Evolutionary conservation across 2,797 vertebrate species (phyloP).

Genomic region (Melanotaenia maccullochi): DNA sequence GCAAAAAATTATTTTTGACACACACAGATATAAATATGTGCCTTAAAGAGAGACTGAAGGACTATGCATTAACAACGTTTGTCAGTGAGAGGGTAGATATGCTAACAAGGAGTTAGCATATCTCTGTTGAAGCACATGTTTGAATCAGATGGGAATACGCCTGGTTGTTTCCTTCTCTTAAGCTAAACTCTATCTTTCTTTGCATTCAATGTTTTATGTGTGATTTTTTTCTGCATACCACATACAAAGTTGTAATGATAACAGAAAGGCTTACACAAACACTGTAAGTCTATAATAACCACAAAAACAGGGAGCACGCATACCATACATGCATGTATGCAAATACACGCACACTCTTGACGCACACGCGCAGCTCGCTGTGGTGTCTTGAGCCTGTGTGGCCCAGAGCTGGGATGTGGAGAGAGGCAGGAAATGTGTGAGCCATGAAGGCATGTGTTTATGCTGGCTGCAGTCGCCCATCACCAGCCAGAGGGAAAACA

Average conservation of each 20-base stretch:
- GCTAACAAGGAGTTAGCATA: conserved; percentile 59
- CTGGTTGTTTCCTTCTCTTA: conserved; percentile 47
- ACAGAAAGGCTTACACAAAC: conserved; percentile 35
- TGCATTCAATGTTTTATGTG: conserved; percentile 23
- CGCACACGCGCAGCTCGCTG: conserved; percentile 45
- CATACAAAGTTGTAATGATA: conserved; percentile 24
- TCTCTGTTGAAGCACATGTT: conserved; percentile 67
- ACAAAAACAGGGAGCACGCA: conserved; percentile 41
- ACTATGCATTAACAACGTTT: conserved; percentile 51
- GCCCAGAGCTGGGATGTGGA: conserved; percentile 80
- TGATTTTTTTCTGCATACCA: conserved; percentile 9
- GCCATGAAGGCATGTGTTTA: conserved; percentile 90
- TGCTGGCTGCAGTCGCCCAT: conserved; percentile 84
- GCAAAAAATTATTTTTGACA: conserved; percentile 51
- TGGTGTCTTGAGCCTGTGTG: conserved; percentile 83
- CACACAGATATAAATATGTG: conserved; percentile 15
- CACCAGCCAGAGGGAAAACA: conserved; percentile 86
- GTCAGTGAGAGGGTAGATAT: conserved; percentile 66
- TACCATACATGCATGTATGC: conserved; percentile 41
- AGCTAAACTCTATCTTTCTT: conserved; percentile 36
- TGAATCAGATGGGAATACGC: conserved; percentile 60
- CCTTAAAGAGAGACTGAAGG: conserved; percentile 32
- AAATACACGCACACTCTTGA: conserved; percentile 25
- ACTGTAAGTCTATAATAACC: conserved; percentile 34
- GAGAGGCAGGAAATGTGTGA: conserved; percentile 86